phyloP scores from a whole-genome alignment of 2,797 vertebrate genomes.

The Pipistrellus pygmaeus region DNA sequence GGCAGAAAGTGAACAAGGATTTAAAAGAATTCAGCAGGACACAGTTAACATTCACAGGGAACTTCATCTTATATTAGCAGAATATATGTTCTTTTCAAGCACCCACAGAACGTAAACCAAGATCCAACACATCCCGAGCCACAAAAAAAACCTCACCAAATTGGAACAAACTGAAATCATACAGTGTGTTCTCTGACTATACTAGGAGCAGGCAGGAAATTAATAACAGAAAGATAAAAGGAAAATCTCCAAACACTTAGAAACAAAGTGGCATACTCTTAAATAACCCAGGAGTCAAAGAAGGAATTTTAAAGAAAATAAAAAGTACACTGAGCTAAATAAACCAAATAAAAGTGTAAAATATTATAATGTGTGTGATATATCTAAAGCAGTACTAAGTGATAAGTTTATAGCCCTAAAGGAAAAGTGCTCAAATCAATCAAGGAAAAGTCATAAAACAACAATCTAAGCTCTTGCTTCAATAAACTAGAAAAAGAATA shows the following conservation, averaged over 20 bases:
- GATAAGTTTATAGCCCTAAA: neutral
- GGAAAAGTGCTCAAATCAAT: neutral
- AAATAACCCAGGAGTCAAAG: neutral
- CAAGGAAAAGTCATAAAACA: neutral
- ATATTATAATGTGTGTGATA: neutral
- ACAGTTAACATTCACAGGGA: neutral
- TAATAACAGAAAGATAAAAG: neutral
- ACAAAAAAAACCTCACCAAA: conserved; percentile 8
- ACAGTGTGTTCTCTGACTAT: neutral
- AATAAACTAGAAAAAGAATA: neutral
- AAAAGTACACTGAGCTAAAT: conserved; percentile 18
- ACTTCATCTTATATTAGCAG: neutral
- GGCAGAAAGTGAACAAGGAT: neutral
- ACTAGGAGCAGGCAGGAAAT: neutral
- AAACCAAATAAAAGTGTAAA: neutral
- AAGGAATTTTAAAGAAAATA: neutral
- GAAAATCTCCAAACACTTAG: neutral
- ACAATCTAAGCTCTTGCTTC: neutral
- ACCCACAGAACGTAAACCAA: neutral
- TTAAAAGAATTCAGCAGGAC: neutral
- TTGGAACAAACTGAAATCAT: neutral
- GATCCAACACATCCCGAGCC: neutral
- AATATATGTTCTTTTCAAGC: neutral
- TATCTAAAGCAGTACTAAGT: neutral
- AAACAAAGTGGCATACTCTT: neutral